Evolutionary conservation across 1,140 invertebrate genomes (phyloP), one percentile per base, ranked within the genome.

Genomic region (Orius laevigatus): DNA sequence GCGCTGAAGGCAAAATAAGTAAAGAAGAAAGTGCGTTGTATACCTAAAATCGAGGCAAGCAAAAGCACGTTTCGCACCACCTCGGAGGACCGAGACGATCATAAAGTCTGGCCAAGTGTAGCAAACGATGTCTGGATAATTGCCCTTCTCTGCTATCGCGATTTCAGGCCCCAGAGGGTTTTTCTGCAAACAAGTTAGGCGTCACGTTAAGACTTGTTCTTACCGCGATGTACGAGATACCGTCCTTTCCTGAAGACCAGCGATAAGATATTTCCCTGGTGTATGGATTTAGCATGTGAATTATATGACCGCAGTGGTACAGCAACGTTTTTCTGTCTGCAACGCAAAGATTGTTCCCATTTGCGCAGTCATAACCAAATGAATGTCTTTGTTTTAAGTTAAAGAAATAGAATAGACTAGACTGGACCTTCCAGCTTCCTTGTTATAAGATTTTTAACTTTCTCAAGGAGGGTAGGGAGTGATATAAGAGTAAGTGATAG

Each of bases 321-420:
- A 82, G 68, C 8, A 91, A 58, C 0, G 77, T 80, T 5, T 77
- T 64, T 8, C 75, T 65, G 61, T 88, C 81, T 35, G 81, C 68
- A 0, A 81, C 66, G 46, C 78, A 76, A 8, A 93, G 60, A 63
- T 93, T 93, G 55, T 79, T 84, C 42, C 78, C 70, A 53, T 76
- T 82, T 51, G 70, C 72, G 60, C 83, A 88, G 59, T 91, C 78
- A 59, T 89, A 91, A n/a, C 84, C 85, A 64, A 79, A 89, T 0
- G 85, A 90, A 68, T 84, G 68, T 64, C 81, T 85, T 25, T 25
- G 25, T 48, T 51, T 42, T 11, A 31, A 49, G n/a, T 43, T 39
- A 46, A 49, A 46, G 19, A 12, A 56, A 49, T 35, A 35, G 19
- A 42, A 31, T n/a, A n/a, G n/a, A n/a, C n/a, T n/a, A n/a, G n/a